These are phyloP conservation scores for Pogonomyrmex californicus DNA, from an alignment of 1,140 invertebrate genomes.

Conservation along the genomic window DNA sequence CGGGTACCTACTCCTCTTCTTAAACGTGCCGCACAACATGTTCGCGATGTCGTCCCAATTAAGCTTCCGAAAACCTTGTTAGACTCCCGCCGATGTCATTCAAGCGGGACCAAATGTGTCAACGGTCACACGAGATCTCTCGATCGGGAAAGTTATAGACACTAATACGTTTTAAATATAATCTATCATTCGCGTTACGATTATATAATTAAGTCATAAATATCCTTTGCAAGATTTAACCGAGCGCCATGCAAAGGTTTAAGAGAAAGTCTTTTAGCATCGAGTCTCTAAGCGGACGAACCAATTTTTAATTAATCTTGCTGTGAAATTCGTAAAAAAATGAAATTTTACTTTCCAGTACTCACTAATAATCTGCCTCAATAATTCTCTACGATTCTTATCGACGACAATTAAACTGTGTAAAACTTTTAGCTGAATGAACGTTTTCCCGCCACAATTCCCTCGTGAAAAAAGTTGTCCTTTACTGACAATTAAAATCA, in stretches of 20 bases:
- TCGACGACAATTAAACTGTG: neutral
- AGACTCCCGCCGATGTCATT: conserved; percentile 5
- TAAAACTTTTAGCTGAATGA: neutral
- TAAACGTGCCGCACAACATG: conserved; percentile 84
- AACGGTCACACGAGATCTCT: neutral
- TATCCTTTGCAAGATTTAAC: neutral
- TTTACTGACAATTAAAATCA: neutral
- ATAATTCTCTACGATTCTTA: neutral
- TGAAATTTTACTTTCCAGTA: conserved; percentile 1
- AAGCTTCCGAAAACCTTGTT: conserved; percentile 27
- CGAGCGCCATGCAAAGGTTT: neutral
- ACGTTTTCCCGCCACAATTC: neutral
- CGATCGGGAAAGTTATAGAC: neutral
- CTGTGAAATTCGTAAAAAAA: neutral
- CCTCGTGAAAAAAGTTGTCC: neutral
- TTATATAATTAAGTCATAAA: neutral
- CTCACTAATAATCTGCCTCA: neutral
- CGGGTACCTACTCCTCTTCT: conserved; percentile 75
- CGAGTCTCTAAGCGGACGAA: neutral
- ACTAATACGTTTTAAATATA: neutral
- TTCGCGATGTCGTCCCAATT: conserved; percentile 35
- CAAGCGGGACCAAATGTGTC: neutral
- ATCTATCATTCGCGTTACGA: neutral
- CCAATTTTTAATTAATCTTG: neutral
- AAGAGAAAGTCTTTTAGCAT: neutral